These are phyloP conservation scores for Drosophila suboccidentalis DNA, from an alignment of 2,888 invertebrate species.

Conservation along the genomic window DNA sequence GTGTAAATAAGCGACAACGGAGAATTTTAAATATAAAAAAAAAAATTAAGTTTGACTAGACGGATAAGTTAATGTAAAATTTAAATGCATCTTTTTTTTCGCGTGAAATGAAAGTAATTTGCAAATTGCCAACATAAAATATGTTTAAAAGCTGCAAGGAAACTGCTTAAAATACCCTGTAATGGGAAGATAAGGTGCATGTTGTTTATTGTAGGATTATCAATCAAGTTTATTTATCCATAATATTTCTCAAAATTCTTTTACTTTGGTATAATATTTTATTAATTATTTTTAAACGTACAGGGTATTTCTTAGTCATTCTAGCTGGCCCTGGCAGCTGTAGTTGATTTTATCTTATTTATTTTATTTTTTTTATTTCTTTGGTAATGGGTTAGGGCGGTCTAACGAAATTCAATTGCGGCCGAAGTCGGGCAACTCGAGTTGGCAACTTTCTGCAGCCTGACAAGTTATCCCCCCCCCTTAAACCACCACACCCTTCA, in stretches of 20 bases:
- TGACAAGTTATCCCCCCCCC: constrained; percentile 20
- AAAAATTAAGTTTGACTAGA: constrained; percentile 5
- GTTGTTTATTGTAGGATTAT: neutral
- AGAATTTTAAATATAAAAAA: neutral
- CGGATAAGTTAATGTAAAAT: constrained; percentile 53
- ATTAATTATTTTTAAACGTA: neutral
- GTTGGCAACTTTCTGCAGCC: constrained; percentile 65
- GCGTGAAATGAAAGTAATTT: constrained; percentile 79
- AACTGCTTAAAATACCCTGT: constrained; percentile 6
- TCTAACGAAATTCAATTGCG: constrained; percentile 69
- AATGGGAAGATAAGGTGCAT: neutral
- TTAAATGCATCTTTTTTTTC: constrained; percentile 77
- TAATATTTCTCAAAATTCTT: neutral
- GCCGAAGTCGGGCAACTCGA: constrained; percentile 52
- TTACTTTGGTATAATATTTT: neutral
- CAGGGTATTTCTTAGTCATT: neutral
- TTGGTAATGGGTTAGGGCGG: constrained; percentile 17
- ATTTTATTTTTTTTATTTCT: constrained; percentile 17
- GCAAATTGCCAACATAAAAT: constrained; percentile 51
- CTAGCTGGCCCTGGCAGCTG: neutral
- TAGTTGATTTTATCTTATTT: constrained; percentile 7
- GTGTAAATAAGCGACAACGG: constrained; percentile 38
- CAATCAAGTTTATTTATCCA: neutral
- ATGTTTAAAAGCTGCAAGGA: constrained; percentile 18
- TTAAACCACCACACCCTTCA: constrained; percentile 1